These are phyloP conservation scores for Ammodramus savannarum DNA, from an alignment of 2,113 vertebrate genomes.

Conservation along the genomic window DNA sequence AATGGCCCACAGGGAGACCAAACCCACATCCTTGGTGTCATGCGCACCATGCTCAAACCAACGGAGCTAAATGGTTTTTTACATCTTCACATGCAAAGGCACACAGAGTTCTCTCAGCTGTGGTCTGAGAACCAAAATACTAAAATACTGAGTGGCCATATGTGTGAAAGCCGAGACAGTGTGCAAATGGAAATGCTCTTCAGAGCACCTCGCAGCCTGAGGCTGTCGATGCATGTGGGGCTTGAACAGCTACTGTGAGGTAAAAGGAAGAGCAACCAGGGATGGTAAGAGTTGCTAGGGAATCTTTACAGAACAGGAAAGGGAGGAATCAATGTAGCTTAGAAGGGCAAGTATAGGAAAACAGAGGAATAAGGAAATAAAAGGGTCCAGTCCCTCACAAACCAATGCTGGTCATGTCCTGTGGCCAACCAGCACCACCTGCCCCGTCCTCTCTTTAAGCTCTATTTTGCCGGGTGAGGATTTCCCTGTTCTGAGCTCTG, in stretches of 20 bases:
- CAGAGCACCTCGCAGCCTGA: neutral
- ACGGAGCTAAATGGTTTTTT: neutral
- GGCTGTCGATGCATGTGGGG: neutral
- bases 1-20: neutral
- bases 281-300: neutral
- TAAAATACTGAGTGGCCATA: neutral
- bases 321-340: neutral
- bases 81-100: neutral
- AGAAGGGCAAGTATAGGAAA: neutral
- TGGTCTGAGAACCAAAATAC: neutral
- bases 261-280: neutral
- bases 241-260: neutral
- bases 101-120: neutral
- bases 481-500: neutral
- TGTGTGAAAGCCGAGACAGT: fast-evolving
- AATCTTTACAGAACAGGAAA: neutral
- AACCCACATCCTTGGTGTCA: neutral
- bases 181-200: neutral
- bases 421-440: neutral
- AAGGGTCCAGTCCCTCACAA: neutral
- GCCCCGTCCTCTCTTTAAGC: neutral
- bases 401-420: neutral
- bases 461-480: neutral
- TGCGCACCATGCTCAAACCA: neutral
- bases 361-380: neutral